These are phyloP conservation scores for Carduelis carduelis DNA, from an alignment of 2,797 vertebrate genomes.

Conservation along the genomic window DNA sequence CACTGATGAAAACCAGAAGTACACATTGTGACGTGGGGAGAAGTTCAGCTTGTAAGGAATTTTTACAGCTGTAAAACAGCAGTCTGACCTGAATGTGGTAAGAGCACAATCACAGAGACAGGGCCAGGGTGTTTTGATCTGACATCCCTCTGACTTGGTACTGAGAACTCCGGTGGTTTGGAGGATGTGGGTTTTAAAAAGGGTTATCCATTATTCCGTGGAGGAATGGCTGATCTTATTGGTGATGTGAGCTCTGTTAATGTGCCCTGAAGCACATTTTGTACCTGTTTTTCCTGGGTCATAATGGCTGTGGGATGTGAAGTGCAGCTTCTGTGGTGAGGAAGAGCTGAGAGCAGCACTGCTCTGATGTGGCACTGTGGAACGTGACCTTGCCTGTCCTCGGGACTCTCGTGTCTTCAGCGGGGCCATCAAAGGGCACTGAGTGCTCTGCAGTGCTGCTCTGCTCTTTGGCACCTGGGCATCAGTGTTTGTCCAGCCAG, in stretches of 20 bases:
- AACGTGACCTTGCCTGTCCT: background rate
- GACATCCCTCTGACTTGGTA: background rate
- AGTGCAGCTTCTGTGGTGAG: background rate
- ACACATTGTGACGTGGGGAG: background rate
- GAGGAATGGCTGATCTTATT: background rate
- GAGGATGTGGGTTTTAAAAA: slow-evolving; percentile 38
- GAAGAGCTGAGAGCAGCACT: background rate
- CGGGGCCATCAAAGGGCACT: background rate
- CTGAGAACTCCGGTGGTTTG: background rate
- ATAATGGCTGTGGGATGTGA: background rate
- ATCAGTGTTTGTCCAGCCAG: background rate
- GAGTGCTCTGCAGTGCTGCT: background rate
- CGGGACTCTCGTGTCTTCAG: background rate
- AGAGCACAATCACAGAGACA: background rate
- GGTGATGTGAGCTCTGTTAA: background rate
- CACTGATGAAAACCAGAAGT: background rate
- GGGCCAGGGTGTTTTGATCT: background rate
- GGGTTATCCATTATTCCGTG: background rate
- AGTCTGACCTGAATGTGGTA: background rate
- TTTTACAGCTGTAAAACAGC: background rate
- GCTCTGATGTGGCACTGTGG: background rate
- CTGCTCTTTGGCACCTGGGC: background rate
- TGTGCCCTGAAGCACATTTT: background rate
- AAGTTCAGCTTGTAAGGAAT: background rate
- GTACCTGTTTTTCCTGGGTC: background rate